phyloP scores from a whole-genome alignment of 2,888 invertebrate genomes.

The Phrixothrix hirtus region DNA sequence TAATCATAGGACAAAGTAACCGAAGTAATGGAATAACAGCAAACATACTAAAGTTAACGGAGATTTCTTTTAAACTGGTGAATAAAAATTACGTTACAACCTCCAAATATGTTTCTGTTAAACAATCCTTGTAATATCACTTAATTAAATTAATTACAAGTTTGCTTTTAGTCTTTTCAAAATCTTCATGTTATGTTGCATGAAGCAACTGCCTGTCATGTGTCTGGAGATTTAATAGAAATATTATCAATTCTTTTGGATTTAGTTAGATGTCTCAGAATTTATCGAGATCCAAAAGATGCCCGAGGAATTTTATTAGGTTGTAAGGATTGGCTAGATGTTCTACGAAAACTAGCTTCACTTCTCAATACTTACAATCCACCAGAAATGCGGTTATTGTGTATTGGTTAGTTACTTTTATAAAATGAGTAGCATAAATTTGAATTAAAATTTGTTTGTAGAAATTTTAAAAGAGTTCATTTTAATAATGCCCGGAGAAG shows the following conservation, averaged over 20 bases:
- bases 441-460: conserved; percentile 43
- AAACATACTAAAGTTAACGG: too few relatives aligned
- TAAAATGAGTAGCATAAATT: neutral
- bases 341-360: conserved; percentile 82
- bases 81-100: too few relatives aligned
- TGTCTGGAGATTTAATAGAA: conserved; percentile 81
- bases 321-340: conserved; percentile 87
- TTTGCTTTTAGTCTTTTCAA: conserved; percentile 75
- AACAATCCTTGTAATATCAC: conserved; percentile 27
- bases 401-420: conserved; percentile 61
- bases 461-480: conserved; percentile 80
- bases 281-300: conserved; percentile 69
- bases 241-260: conserved; percentile 78
- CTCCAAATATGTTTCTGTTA: conserved; percentile 22
- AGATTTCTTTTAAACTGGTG: too few relatives aligned
- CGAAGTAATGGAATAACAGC: too few relatives aligned
- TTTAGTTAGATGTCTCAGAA: conserved; percentile 71
- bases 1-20: too few relatives aligned
- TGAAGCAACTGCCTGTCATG: conserved; percentile 88
- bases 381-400: conserved; percentile 77
- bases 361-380: conserved; percentile 88
- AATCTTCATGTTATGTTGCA: conserved; percentile 92
- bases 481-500: conserved; percentile 76
- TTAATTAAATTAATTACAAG: conserved; percentile 4
- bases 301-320: conserved; percentile 67